Evolutionary conservation across 2,888 invertebrate genomes (phyloP).

Genomic region (Plusia festucae): DNA sequence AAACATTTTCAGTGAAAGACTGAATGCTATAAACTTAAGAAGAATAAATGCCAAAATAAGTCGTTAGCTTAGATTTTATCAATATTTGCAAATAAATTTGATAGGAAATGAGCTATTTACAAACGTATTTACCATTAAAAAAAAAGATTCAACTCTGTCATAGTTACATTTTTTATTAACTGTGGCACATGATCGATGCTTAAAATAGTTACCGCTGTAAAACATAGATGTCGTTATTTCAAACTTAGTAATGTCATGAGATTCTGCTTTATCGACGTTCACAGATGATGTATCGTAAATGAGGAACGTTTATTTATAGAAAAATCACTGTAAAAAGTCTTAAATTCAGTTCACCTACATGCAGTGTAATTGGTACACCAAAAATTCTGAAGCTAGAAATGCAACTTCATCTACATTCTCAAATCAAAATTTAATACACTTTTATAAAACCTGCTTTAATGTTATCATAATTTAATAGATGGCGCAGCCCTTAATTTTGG

Average conservation of each 20-base stretch:
- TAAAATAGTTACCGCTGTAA: constrained; percentile 6
- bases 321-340: too few species aligned
- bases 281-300: constrained; percentile 32
- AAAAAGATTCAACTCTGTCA: neutral
- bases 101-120: neutral
- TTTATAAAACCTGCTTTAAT: too few species aligned
- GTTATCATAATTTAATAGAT: neutral
- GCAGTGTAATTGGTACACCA: neutral
- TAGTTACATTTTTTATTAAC: neutral
- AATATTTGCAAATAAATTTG: neutral
- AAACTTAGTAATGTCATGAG: constrained; percentile 12
- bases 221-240: constrained; percentile 54
- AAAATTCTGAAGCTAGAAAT: neutral
- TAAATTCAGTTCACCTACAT: too few species aligned
- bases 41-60: neutral
- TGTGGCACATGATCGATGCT: neutral
- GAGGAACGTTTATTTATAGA: too few species aligned
- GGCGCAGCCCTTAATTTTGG: neutral
- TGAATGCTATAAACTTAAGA: neutral
- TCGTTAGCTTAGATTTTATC: neutral
- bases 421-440: neutral
- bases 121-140: neutral
- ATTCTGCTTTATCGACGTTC: constrained; percentile 56
- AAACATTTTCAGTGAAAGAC: neutral
- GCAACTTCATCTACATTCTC: neutral